phyloP scores from a whole-genome alignment of 2,113 vertebrate species.

The Glaucomys volans region DNA sequence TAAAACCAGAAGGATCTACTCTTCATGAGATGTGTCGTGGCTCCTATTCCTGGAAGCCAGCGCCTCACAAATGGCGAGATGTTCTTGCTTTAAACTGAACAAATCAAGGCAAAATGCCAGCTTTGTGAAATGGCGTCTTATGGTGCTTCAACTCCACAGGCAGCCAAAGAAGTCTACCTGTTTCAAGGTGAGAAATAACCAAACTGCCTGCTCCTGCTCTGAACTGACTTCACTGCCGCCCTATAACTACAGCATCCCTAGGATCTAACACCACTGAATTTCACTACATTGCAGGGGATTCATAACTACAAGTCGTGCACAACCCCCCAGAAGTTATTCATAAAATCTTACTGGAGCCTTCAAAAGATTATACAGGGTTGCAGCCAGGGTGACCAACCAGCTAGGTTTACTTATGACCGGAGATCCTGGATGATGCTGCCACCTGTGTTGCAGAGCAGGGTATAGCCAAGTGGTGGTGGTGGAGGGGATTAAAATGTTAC shows the following conservation, averaged over 20 bases:
- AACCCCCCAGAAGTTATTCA: neutral
- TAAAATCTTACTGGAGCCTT: neutral
- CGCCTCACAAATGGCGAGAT: neutral
- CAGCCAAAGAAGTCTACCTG: neutral
- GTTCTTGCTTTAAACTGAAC: neutral
- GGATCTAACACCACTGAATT: neutral
- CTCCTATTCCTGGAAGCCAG: neutral
- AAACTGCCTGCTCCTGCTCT: neutral
- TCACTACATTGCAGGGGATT: neutral
- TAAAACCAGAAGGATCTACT: neutral
- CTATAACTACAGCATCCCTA: neutral
- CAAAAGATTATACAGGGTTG: fast-evolving
- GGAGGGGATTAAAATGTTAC: neutral
- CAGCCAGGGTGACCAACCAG: neutral
- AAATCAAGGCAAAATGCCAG: neutral
- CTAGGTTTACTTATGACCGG: too few species aligned
- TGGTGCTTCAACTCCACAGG: neutral
- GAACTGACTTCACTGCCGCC: neutral
- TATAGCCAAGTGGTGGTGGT: neutral
- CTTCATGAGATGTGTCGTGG: neutral
- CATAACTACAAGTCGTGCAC: neutral
- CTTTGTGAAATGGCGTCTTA: neutral
- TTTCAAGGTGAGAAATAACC: neutral
- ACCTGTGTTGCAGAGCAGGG: neutral
- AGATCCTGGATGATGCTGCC: neutral